These are phyloP conservation scores for Leptinotarsa lineolata DNA, from an alignment of 1,140 invertebrate genomes.

Conservation along the genomic window DNA sequence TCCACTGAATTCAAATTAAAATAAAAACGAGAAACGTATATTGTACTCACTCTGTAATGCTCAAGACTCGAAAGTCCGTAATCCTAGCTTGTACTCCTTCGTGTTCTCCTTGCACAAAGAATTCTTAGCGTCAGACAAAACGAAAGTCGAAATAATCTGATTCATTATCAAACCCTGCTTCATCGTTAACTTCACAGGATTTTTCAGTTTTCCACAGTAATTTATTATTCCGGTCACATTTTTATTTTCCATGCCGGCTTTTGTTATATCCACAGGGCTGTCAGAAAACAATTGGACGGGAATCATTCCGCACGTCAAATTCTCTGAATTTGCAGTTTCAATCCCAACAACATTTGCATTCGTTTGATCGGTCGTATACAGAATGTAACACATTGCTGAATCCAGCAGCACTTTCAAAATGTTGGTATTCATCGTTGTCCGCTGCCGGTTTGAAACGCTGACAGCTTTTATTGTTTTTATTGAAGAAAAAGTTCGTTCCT, in stretches of 20 bases:
- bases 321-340: background rate
- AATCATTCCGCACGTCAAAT: background rate
- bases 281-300: constrained; percentile 8
- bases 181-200: constrained; percentile 43
- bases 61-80: constrained; percentile 47
- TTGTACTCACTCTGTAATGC: constrained; percentile 44
- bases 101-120: constrained; percentile 41
- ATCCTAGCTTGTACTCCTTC: constrained; percentile 38
- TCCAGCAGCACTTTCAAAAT: constrained; percentile 3
- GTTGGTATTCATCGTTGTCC: constrained; percentile 6
- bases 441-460: background rate
- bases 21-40: too few relatives aligned
- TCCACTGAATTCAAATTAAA: too few relatives aligned
- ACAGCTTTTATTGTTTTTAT: too few relatives aligned
- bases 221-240: background rate
- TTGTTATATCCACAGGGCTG: background rate
- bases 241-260: background rate
- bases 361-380: constrained; percentile 1
- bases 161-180: constrained; percentile 47
- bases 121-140: constrained; percentile 38
- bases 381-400: constrained; percentile 7
- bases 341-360: constrained; percentile 3
- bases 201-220: constrained; percentile 23
- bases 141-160: constrained; percentile 43
- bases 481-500: too few relatives aligned